Percentiles rank a stretch among this genome's conserved stretches.
phyloP scores from a whole-genome alignment of 2,888 invertebrate species.

The Sacculina carcini region DNA sequence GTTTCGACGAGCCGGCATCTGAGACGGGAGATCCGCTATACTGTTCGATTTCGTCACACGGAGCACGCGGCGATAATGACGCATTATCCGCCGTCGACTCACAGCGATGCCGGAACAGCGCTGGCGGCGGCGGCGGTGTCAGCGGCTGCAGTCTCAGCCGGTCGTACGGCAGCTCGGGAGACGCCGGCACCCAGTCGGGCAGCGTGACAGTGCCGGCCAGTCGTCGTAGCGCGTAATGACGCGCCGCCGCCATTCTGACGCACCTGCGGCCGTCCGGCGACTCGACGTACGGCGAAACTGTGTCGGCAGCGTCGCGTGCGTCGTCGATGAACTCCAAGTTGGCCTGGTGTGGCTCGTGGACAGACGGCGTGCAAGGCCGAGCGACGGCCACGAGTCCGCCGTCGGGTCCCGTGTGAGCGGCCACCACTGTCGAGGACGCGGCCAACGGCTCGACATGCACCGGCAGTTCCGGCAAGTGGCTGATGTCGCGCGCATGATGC shows the following conservation, averaged over 20 bases:
- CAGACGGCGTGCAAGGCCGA: slow-evolving; percentile 26
- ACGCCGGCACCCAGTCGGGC: not conserved
- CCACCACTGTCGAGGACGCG: slow-evolving; percentile 29
- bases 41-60: no score
- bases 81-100: no score
- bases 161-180: not conserved
- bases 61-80: no score
- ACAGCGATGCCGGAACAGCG: no score
- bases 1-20: not conserved
- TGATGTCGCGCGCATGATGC: not conserved
- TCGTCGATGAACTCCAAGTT: slow-evolving; percentile 39
- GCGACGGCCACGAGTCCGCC: slow-evolving; percentile 49
- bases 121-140: no score
- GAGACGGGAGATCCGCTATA: no score
- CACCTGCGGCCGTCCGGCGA: not conserved
- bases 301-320: slow-evolving; percentile 16
- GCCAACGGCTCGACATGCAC: no score
- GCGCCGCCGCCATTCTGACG: not conserved
- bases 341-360: slow-evolving; percentile 37
- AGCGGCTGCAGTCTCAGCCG: not conserved
- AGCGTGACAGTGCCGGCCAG: not conserved
- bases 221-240: not conserved
- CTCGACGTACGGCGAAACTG: no score
- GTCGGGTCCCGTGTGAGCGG: slow-evolving; percentile 54
- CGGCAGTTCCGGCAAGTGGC: slow-evolving; percentile 27